These are phyloP conservation scores for Drosophila rufa DNA, from an alignment of 1,140 invertebrate species.

Conservation along the genomic window DNA sequence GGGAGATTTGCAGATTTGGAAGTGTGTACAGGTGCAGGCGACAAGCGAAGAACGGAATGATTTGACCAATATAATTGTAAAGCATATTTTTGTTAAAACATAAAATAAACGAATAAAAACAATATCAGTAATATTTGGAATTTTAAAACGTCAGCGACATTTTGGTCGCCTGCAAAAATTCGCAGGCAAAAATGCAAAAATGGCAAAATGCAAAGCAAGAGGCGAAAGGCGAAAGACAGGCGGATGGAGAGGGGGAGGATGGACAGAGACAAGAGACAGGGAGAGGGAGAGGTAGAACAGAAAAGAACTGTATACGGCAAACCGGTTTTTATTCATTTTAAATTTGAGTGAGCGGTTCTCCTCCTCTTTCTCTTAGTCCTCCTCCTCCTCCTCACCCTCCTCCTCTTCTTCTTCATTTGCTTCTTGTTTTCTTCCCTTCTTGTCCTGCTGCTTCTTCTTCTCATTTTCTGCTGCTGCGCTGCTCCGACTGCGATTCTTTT, in stretches of 20 bases:
- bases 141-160: not conserved
- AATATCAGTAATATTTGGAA: not conserved
- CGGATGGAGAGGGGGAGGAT: constrained; percentile 6
- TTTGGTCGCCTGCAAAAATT: constrained; percentile 42
- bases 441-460: constrained; percentile 7
- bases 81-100: not conserved
- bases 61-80: not conserved
- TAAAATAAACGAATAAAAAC: not conserved
- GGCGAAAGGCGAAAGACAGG: constrained; percentile 16
- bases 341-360: constrained; percentile 59
- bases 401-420: not conserved
- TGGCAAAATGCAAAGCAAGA: constrained; percentile 26
- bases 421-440: constrained; percentile 14
- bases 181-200: constrained; percentile 27
- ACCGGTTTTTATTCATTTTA: constrained; percentile 68
- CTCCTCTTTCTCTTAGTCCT: not conserved
- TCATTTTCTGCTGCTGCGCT: constrained; percentile 29
- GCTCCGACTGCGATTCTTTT: constrained; percentile 44
- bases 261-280: constrained; percentile 3
- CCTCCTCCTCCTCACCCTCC: not conserved
- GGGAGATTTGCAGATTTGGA: not conserved
- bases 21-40: not conserved
- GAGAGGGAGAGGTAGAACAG: not conserved
- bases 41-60: not conserved
- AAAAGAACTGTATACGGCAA: constrained; percentile 68